Percentiles rank a stretch among this genome's conserved stretches.
Evolutionary conservation across 2,888 invertebrate species (phyloP).

Genomic region (Thereva nobilitata): DNA sequence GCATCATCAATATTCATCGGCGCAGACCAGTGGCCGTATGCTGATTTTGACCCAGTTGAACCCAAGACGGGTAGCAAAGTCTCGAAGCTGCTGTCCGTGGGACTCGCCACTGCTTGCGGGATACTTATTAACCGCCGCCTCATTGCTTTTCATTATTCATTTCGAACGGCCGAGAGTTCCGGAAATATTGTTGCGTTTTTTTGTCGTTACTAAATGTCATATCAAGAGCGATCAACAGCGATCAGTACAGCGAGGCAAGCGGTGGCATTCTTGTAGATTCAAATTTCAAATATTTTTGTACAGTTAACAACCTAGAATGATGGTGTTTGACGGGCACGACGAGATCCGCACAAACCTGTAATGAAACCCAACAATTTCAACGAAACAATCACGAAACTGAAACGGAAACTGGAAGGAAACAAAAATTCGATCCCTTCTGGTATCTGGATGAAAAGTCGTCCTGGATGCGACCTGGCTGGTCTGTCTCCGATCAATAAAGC

Average conservation of each 20-base stretch:
- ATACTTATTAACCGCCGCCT: slow-evolving; percentile 17
- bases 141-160: slow-evolving; percentile 26
- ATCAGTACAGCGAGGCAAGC: slow-evolving; percentile 8
- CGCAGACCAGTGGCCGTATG: slow-evolving; percentile 36
- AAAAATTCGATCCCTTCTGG: too few species aligned
- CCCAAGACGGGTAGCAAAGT: slow-evolving; percentile 35
- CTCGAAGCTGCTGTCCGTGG: slow-evolving; percentile 10
- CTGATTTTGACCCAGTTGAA: slow-evolving; percentile 41
- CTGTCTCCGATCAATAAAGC: too few species aligned
- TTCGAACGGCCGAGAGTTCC: slow-evolving; percentile 15
- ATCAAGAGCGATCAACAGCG: slow-evolving; percentile 16
- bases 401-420: too few species aligned
- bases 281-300: slow-evolving; percentile 16
- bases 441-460: too few species aligned
- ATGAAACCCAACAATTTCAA: too few species aligned
- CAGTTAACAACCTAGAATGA: slow-evolving; percentile 20
- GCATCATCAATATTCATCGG: slow-evolving; percentile 41
- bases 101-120: background rate
- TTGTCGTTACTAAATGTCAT: background rate
- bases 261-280: slow-evolving; percentile 13
- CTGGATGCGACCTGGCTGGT: too few species aligned
- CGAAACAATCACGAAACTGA: too few species aligned
- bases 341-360: too few species aligned
- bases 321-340: background rate
- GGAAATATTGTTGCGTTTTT: slow-evolving; percentile 8